Percentiles rank a stretch among this genome's conserved stretches.
Evolutionary conservation across 2,888 invertebrate species (phyloP).

Genomic region (Heliconius erato): DNA sequence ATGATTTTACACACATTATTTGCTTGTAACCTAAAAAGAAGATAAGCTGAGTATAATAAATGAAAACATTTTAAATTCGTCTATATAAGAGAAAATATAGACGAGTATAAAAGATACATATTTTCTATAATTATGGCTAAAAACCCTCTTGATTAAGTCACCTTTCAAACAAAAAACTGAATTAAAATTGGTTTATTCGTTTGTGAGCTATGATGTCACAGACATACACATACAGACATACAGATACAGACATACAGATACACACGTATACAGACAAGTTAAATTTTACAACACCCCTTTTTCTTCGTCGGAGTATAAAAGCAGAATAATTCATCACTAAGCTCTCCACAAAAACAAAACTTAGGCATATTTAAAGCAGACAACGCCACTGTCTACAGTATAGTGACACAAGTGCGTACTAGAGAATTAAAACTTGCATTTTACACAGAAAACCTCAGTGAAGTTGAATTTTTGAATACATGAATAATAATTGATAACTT

Average conservation of each 20-base stretch:
- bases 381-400: conserved; percentile 1
- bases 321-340: not conserved
- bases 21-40: not conserved
- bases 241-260: not conserved
- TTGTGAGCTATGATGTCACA: not conserved
- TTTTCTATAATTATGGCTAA: not conserved
- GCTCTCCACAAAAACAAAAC: conserved; percentile 1
- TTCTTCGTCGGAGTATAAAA: not conserved
- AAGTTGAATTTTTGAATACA: conserved; percentile 22
- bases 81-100: no score
- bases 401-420: conserved; percentile 7
- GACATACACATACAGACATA: not conserved
- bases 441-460: conserved; percentile 10
- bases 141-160: not conserved
- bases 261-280: not conserved
- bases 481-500: conserved; percentile 30
- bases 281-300: not conserved
- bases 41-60: not conserved
- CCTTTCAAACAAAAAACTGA: not conserved
- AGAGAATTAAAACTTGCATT: conserved; percentile 23
- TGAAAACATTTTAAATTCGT: no score
- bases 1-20: no score
- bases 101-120: not conserved
- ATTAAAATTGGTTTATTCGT: not conserved
- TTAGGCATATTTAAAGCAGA: conserved; percentile 17